Percentiles rank a stretch among this genome's conserved stretches.
phyloP scores from a whole-genome alignment of 2,113 vertebrate species.

The Rhea americana region DNA sequence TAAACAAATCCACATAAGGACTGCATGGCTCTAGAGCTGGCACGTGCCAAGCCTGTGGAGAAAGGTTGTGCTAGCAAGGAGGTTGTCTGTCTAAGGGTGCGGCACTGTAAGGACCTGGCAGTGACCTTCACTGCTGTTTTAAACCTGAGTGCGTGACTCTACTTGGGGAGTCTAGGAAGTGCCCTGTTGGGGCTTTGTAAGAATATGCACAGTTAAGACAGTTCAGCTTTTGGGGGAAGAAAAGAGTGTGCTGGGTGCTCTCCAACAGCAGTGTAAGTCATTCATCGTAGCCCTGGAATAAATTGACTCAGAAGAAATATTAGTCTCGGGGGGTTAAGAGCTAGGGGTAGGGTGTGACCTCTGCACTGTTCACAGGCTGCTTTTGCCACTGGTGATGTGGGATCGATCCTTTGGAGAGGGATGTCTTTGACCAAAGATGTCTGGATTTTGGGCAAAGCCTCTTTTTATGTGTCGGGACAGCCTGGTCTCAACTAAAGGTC shows the following conservation, averaged over 20 bases:
- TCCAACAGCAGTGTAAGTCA: neutral
- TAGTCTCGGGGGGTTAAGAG: neutral
- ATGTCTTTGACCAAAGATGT: neutral
- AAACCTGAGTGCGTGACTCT: neutral
- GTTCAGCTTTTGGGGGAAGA: neutral
- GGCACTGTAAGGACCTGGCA: neutral
- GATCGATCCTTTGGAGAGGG: neutral
- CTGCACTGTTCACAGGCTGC: neutral
- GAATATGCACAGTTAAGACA: neutral
- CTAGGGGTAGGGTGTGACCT: neutral
- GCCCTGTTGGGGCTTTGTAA: neutral
- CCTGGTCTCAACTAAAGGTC: constrained; percentile 6
- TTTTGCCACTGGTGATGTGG: neutral
- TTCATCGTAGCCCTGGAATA: neutral
- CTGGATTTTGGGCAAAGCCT: constrained; percentile 26
- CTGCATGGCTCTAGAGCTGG: neutral
- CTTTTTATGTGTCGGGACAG: neutral
- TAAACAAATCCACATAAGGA: neutral
- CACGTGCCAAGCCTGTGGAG: neutral
- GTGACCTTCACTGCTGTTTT: neutral
- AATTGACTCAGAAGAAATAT: neutral
- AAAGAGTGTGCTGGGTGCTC: fast-evolving
- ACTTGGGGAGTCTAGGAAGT: neutral
- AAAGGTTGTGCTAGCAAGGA: neutral
- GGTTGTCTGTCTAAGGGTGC: neutral